Base-by-base conservation (phyloP, 2,888 invertebrate genomes). In the Amphipyra berbera region DNA sequence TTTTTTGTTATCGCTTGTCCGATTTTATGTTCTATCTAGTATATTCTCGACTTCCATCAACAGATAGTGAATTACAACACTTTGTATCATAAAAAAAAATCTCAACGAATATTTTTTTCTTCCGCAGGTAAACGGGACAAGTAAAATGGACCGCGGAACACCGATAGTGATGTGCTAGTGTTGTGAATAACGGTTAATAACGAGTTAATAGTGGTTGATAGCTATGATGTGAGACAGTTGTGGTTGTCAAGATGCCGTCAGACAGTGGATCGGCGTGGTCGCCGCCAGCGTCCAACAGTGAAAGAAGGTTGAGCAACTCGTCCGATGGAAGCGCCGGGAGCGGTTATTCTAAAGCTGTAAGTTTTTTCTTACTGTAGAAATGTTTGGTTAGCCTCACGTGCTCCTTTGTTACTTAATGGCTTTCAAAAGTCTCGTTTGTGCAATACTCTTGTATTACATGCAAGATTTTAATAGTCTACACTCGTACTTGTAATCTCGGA, bases 301-400 rank as follows among this genome's bases (percentile, higher is more conserved):
- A 95, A 87, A 88, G 94, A 86, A 91, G 95, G 72, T 87, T 95
- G 79, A 95, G 95, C 87, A 95, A 95, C 90, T 95, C 95, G 56
- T 93, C 93, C 64, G 95, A 95, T 91, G 94, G 95, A 79, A 93
- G 93, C 84, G 94, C 92, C 63, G 90, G 95, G 82, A 95, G 95
- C 85, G 94, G 95, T 54, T 94, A 95, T 77, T 94, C 95, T 74
- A 94, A 94, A 88, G 88, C 95, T 82, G 95, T 95, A 86, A 94
- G 95, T 94, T 71, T 47, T 60, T 63, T 65, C 46, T 63, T 61
- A 13, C n/a, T 48, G 10, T 14, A 13, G 12, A 12, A 44, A 46
- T 49, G 30, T 63, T 52, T 73, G 42, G 27, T 21, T 46, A 61
- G 27, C 40, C 54, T 75, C 63, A 54, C 63, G 52, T 67, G 64